phyloP scores from a whole-genome alignment of 2,113 vertebrate genomes.

The Neofelis nebulosa region DNA sequence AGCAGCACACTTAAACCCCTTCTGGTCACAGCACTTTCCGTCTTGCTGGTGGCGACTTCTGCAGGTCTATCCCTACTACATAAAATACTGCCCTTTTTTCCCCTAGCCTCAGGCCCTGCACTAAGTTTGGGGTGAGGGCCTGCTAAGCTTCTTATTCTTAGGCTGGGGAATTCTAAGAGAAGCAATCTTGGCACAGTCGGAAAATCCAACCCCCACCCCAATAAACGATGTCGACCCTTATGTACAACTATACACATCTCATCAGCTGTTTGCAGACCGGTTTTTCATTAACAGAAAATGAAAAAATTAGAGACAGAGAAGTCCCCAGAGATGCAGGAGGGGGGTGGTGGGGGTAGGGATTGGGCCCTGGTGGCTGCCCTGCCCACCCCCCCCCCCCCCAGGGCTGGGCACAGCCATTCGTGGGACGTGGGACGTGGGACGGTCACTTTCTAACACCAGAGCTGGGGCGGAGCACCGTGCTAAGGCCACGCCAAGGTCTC shows the following conservation, averaged over 20 bases:
- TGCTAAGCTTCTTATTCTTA: not conserved
- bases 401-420: not conserved
- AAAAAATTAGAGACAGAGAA: not conserved
- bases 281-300: conserved; percentile 24
- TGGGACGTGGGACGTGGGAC: not conserved
- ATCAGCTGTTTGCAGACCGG: not conserved
- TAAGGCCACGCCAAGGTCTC: rapidly evolving
- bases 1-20: not conserved
- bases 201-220: not conserved
- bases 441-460: not conserved
- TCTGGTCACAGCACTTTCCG: rapidly evolving
- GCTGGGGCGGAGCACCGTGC: not conserved
- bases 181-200: not conserved
- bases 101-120: not conserved
- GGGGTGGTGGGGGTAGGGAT: not conserved
- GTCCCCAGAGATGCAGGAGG: not conserved
- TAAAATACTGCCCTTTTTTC: not conserved
- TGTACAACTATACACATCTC: rapidly evolving
- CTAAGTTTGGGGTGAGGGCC: not conserved
- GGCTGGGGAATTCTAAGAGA: not conserved
- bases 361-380: rapidly evolving
- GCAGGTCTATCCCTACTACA: no score
- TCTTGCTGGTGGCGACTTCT: not conserved
- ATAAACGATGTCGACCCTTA: not conserved
- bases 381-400: not conserved